Conservation (phyloP, 2,888 invertebrate genomes). For the Emmelina monodactyla region DNA sequence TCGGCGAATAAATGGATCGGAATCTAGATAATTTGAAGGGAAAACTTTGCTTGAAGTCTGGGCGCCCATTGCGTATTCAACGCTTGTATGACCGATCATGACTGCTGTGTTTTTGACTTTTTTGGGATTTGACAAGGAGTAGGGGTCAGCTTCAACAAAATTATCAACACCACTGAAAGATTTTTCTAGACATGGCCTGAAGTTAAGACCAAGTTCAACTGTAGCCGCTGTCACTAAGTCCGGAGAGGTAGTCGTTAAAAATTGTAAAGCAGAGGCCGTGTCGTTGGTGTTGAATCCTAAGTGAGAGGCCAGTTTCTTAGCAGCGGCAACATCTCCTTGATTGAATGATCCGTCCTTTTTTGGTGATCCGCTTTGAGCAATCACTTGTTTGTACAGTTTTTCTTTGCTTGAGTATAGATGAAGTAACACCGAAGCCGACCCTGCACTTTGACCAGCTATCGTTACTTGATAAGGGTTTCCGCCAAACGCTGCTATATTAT, state of each 20-base stretch:
- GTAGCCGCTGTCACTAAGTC: conserved; percentile 37
- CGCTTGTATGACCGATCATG: conserved; percentile 42
- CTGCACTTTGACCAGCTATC: conserved; percentile 45
- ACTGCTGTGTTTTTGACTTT: conserved; percentile 42
- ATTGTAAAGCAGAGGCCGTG: conserved; percentile 35
- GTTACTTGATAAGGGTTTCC: conserved; percentile 53
- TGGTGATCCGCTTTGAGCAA: conserved; percentile 48
- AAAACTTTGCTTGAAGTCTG: no score
- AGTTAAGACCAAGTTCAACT: conserved; percentile 27
- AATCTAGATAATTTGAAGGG: no score
- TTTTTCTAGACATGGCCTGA: conserved; percentile 45
- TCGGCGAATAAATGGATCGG: conserved; percentile 40
- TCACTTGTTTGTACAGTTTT: conserved; percentile 45
- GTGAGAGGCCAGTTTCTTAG: conserved; percentile 36
- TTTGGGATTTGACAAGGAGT: conserved; percentile 31
- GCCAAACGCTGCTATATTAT: conserved; percentile 46
- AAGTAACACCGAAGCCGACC: conserved; percentile 38
- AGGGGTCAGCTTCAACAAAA: conserved; percentile 41
- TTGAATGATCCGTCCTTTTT: conserved; percentile 41
- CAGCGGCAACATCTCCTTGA: conserved; percentile 32
- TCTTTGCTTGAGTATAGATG: conserved; percentile 44
- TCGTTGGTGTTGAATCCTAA: conserved; percentile 38
- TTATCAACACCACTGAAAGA: conserved; percentile 46
- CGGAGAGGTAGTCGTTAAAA: conserved; percentile 29
- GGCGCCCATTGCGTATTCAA: conserved; percentile 21